Conservation (phyloP, 2,888 invertebrate species). For the Drosophila diplacantha region DNA sequence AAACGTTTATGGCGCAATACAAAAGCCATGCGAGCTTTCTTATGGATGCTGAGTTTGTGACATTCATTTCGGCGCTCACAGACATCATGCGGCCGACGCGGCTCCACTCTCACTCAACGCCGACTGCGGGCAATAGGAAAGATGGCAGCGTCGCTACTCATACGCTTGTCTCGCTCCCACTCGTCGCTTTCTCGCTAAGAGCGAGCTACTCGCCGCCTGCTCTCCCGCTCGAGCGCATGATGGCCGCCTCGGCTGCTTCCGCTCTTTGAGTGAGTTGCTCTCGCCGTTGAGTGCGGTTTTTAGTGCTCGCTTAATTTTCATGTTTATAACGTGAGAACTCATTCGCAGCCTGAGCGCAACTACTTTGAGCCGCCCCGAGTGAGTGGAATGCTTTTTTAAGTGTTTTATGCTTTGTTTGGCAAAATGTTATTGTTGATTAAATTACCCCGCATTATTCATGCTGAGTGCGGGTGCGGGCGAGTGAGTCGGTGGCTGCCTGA, state of each 20-base stretch:
- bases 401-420: constrained; percentile 74
- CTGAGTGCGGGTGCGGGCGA: constrained; percentile 34
- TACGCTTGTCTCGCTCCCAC: constrained; percentile 51
- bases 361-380: constrained; percentile 55
- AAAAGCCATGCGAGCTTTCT: constrained; percentile 77
- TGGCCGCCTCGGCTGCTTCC: constrained; percentile 56
- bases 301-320: constrained; percentile 68
- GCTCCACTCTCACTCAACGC: constrained; percentile 36
- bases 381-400: constrained; percentile 61
- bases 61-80: constrained; percentile 65
- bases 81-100: constrained; percentile 17
- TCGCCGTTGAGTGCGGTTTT: constrained; percentile 56
- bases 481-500: constrained; percentile 2
- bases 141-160: constrained; percentile 46
- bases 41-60: constrained; percentile 67
- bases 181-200: neutral
- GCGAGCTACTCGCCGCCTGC: constrained; percentile 15
- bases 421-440: constrained; percentile 72
- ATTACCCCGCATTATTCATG: constrained; percentile 71
- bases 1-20: constrained; percentile 79
- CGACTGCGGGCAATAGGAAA: constrained; percentile 68
- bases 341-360: constrained; percentile 63
- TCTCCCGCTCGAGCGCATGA: constrained; percentile 48
- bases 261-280: constrained; percentile 40
- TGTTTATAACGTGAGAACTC: constrained; percentile 71